Evolutionary conservation across 1,140 invertebrate genomes (phyloP).

Genomic region (Cyclargus thomasi): DNA sequence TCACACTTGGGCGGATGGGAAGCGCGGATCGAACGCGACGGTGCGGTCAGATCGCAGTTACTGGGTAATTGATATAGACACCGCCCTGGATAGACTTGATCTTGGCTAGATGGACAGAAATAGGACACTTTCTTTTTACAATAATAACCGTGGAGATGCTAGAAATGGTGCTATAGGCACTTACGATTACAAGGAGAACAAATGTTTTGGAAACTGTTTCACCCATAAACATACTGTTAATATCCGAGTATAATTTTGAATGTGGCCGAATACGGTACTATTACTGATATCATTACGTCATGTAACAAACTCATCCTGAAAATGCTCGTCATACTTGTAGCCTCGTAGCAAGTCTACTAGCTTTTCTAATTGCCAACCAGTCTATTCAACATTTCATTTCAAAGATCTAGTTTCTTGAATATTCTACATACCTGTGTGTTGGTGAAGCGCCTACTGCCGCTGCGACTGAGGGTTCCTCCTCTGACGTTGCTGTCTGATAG

Average conservation of each 20-base stretch:
- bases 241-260: no score
- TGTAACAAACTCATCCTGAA: no score
- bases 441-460: constrained; percentile 84
- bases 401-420: neutral
- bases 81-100: neutral
- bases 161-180: neutral
- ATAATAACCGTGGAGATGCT: neutral
- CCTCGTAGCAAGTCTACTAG: no score
- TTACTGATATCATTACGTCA: no score
- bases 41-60: constrained; percentile 1
- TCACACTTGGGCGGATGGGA: constrained; percentile 4
- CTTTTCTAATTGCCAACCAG: no score
- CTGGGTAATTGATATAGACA: constrained; percentile 6
- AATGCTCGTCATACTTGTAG: no score
- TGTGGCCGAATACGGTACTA: no score
- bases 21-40: neutral
- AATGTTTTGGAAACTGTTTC: no score
- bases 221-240: neutral
- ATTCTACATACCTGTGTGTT: constrained; percentile 77
- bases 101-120: neutral
- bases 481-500: constrained; percentile 82
- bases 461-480: constrained; percentile 86
- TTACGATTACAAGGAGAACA: no score
- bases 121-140: neutral
- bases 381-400: no score